Percentiles rank a stretch among this genome's conserved stretches.
phyloP scores from a whole-genome alignment of 2,113 vertebrate species.

The Odocoileus hemionus region DNA sequence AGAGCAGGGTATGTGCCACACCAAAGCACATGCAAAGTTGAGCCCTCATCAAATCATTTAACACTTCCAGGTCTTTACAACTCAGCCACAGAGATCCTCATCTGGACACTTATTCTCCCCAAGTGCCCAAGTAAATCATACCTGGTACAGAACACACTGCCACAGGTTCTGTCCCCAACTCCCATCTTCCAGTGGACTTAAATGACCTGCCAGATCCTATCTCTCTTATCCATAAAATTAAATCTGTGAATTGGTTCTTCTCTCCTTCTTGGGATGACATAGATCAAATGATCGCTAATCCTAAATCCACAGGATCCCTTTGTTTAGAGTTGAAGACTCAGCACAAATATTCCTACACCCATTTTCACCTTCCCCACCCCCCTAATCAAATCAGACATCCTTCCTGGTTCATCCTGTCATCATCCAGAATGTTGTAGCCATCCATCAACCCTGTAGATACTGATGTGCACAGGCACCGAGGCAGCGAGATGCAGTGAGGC shows the following conservation, averaged over 20 bases:
- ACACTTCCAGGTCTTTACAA: background rate
- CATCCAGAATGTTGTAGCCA: background rate
- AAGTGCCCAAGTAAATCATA: background rate
- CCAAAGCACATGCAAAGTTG: background rate
- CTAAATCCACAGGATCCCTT: background rate
- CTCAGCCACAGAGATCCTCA: background rate
- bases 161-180: background rate
- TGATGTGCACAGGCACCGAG: background rate
- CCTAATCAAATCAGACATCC: background rate
- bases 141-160: background rate
- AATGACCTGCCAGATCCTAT: background rate
- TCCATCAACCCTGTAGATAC: background rate
- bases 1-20: too few relatives aligned
- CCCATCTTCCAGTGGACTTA: background rate
- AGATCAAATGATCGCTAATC: background rate
- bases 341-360: background rate
- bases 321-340: background rate
- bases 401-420: background rate
- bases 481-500: background rate
- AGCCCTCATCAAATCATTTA: background rate
- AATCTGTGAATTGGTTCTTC: background rate
- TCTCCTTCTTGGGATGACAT: background rate
- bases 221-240: background rate
- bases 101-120: background rate
- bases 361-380: background rate